Conservation (phyloP, 1,140 invertebrate genomes). For the Drosophila eugracilis region DNA sequence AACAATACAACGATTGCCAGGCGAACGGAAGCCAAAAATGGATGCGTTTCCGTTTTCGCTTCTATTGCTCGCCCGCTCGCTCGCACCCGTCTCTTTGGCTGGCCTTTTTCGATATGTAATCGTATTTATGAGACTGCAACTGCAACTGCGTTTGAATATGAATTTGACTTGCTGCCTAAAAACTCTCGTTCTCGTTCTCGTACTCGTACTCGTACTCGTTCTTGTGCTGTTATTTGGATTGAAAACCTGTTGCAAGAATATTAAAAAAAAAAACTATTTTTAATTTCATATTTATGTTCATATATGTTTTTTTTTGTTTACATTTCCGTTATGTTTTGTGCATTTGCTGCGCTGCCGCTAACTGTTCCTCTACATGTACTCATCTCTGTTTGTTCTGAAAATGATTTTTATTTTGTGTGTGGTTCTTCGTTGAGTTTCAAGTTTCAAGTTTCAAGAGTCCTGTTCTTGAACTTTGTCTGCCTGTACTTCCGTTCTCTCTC, state of each 20-base stretch:
- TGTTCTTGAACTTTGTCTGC: slow-evolving; percentile 44
- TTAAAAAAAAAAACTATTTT: slow-evolving; percentile 10
- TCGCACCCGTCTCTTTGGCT: slow-evolving; percentile 38
- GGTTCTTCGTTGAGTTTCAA: slow-evolving; percentile 10
- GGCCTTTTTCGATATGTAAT: slow-evolving; percentile 30
- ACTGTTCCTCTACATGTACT: slow-evolving; percentile 38
- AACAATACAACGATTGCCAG: slow-evolving; percentile 34
- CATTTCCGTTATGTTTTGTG: slow-evolving; percentile 19
- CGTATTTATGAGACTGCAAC: slow-evolving; percentile 55
- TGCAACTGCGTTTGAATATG: slow-evolving; percentile 61
- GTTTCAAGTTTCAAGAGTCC: slow-evolving; percentile 20
- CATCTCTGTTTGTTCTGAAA: slow-evolving; percentile 22
- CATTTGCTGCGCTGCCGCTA: slow-evolving; percentile 29
- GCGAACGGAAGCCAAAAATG: slow-evolving; percentile 26
- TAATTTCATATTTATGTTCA: slow-evolving; percentile 3
- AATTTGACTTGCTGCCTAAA: slow-evolving; percentile 70
- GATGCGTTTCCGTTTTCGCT: slow-evolving; percentile 38
- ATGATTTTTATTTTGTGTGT: slow-evolving; percentile 20
- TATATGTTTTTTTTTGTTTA: slow-evolving; percentile 11
- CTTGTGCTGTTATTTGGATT: slow-evolving; percentile 67
- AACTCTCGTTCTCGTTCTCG: slow-evolving; percentile 40
- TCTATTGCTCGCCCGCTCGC: slow-evolving; percentile 27
- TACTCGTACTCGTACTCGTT: slow-evolving; percentile 45
- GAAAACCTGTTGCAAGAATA: slow-evolving; percentile 56
- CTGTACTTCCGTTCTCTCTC: slow-evolving; percentile 46